Conservation (phyloP, 2,113 vertebrate species). For the Datnioides undecimradiatus region DNA sequence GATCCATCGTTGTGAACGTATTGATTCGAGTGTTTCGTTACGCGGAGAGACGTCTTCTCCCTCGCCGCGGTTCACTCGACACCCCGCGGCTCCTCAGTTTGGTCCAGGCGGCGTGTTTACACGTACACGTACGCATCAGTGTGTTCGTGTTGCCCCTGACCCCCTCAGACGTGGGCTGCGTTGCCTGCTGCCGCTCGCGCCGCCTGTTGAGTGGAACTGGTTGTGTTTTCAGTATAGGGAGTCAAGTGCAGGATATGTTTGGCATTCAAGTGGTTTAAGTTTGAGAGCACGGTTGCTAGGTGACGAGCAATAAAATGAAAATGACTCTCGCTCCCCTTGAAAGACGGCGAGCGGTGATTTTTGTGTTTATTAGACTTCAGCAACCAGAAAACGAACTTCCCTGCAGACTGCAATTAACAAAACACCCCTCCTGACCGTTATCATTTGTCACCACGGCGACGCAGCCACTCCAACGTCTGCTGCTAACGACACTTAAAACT, state of each 20-base stretch:
- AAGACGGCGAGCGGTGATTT: neutral
- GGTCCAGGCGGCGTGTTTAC: too few species aligned
- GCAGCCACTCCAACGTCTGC: too few species aligned
- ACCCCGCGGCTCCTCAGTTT: neutral
- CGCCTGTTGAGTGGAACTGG: neutral
- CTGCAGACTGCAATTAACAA: too few species aligned
- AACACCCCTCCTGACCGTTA: too few species aligned
- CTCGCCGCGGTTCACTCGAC: neutral
- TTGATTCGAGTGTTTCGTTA: slow-evolving; percentile 50
- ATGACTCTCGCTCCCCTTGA: neutral
- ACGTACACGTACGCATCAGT: too few species aligned
- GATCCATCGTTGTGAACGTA: slow-evolving; percentile 12
- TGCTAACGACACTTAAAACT: too few species aligned
- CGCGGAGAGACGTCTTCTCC: neutral
- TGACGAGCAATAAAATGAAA: slow-evolving; percentile 13
- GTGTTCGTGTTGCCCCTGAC: too few species aligned
- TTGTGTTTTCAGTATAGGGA: neutral
- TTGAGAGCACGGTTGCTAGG: slow-evolving; percentile 38
- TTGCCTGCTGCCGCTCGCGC: neutral
- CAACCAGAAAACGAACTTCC: too few species aligned
- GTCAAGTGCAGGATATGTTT: slow-evolving; percentile 20
- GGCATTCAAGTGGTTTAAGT: slow-evolving; percentile 12
- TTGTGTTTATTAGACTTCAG: slow-evolving; percentile 8
- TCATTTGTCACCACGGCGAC: too few species aligned
- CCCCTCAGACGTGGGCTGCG: too few species aligned